A percentile compares a stretch with the other conserved stretches of the same genome.
Conservation (phyloP, 2,797 vertebrate species). For the Microhierax caerulescens region DNA sequence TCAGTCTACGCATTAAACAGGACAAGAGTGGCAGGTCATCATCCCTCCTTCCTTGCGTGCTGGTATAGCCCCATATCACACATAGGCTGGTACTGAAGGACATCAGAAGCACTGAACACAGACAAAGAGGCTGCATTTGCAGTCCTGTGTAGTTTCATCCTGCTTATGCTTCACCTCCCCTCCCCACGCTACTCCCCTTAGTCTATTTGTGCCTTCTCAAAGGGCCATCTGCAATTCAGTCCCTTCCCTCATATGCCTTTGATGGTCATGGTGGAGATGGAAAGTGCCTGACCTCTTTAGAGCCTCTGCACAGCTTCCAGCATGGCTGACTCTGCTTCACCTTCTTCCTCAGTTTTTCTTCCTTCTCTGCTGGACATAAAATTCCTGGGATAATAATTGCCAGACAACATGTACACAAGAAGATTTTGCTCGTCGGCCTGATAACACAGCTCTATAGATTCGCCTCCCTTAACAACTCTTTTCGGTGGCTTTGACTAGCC, state of each 20-base stretch:
- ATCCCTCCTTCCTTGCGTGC: not conserved
- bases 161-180: not conserved
- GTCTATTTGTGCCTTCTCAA: not conserved
- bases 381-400: not conserved
- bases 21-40: not conserved
- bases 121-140: not conserved
- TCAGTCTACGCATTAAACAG: not conserved
- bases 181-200: not conserved
- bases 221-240: not conserved
- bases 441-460: not conserved
- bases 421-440: not conserved
- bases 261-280: not conserved
- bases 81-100: not conserved
- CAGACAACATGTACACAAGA: not conserved
- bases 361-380: not conserved
- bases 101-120: not conserved
- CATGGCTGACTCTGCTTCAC: not conserved
- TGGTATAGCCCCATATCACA: fast-evolving
- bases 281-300: not conserved
- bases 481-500: not conserved
- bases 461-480: not conserved
- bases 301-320: not conserved
- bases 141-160: not conserved
- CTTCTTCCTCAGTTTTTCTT: not conserved
- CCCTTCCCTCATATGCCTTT: fast-evolving